Percentiles rank a stretch among this genome's conserved stretches.
These are phyloP conservation scores for Adelges cooleyi DNA, from an alignment of 1,140 invertebrate species.

Conservation along the genomic window DNA sequence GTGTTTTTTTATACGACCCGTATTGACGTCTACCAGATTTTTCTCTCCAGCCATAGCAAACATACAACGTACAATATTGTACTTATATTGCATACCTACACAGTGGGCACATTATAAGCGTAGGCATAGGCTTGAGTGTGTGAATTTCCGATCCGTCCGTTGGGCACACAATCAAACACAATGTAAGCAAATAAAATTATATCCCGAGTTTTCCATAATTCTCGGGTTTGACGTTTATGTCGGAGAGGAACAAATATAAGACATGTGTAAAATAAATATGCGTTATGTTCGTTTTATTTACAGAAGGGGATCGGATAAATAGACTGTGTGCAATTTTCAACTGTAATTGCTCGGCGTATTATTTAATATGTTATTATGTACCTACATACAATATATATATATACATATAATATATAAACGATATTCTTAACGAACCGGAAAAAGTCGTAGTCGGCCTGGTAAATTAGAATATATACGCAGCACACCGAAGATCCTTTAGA, in stretches of 20 bases:
- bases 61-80: not conserved
- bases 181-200: no score
- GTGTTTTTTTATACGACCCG: constrained; percentile 16
- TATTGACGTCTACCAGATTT: constrained; percentile 25
- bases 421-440: constrained; percentile 10
- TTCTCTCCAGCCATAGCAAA: constrained; percentile 7
- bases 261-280: no score
- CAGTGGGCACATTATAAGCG: no score
- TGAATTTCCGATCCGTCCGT: not conserved
- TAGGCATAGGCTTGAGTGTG: no score
- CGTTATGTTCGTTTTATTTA: no score
- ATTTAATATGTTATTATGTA: not conserved
- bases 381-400: no score
- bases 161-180: no score
- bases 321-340: not conserved
- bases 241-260: no score
- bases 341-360: not conserved
- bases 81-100: not conserved
- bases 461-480: constrained; percentile 10
- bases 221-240: no score
- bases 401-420: not conserved
- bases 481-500: not conserved
- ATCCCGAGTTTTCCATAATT: no score
- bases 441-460: constrained; percentile 13
- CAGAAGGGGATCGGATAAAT: not conserved